Percentiles rank a stretch among this genome's conserved stretches.
These are phyloP conservation scores for Homarus gammarus DNA, from an alignment of 2,888 invertebrate species.

Conservation along the genomic window DNA sequence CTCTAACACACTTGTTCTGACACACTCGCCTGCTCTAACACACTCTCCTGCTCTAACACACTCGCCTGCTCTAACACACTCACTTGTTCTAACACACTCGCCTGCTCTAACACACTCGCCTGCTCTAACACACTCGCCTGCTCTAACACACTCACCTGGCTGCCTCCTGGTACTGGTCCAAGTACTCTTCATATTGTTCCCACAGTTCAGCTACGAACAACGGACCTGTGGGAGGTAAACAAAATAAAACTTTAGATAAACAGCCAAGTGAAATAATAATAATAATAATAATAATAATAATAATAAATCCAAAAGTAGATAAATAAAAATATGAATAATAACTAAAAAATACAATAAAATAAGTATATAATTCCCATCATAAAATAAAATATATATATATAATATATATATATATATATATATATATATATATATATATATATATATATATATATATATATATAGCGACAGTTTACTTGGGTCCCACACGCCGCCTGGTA, in stretches of 20 bases:
- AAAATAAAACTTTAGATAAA: background rate
- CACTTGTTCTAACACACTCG: too few species aligned
- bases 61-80: too few species aligned
- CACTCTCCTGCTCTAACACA: too few species aligned
- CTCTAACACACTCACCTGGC: constrained; percentile 29
- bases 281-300: background rate
- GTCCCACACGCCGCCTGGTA: too few species aligned
- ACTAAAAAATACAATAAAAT: background rate
- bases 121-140: background rate
- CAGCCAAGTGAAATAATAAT: background rate
- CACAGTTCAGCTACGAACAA: constrained; percentile 47
- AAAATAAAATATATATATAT: too few species aligned
- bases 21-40: too few species aligned
- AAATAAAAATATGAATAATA: background rate
- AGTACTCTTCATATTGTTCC: constrained; percentile 47
- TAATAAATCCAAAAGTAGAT: background rate
- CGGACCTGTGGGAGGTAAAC: constrained; percentile 5
- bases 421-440: too few species aligned
- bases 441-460: too few species aligned
- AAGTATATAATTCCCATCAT: constrained; percentile 34
- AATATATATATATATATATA: too few species aligned
- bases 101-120: background rate
- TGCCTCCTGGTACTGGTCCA: constrained; percentile 44
- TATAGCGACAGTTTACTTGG: too few species aligned
- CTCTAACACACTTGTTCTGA: too few species aligned